Evolutionary conservation across 2,797 vertebrate genomes (phyloP).

Genomic region (Gymnothorax reevesii): DNA sequence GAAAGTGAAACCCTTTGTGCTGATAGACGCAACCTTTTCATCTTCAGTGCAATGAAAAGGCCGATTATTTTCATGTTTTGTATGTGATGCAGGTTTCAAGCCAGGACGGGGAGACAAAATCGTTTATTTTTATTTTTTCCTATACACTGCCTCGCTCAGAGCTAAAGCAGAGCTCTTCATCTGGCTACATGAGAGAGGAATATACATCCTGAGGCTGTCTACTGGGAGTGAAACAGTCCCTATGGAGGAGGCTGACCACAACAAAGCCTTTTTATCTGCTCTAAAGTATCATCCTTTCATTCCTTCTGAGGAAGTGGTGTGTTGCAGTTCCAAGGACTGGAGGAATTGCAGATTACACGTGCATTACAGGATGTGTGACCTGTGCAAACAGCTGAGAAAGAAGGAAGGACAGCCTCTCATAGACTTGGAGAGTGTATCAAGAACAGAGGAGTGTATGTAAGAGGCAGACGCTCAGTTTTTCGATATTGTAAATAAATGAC

Average conservation of each 20-base stretch:
- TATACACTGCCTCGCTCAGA: background rate
- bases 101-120: background rate
- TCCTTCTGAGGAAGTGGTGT: background rate
- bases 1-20: no score
- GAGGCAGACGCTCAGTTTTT: background rate
- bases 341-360: background rate
- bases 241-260: background rate
- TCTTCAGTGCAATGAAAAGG: no score
- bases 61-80: no score
- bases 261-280: slow-evolving; percentile 10
- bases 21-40: no score
- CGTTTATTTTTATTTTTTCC: background rate
- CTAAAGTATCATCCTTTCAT: background rate
- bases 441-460: background rate
- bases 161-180: background rate
- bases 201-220: background rate
- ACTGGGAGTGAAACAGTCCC: background rate
- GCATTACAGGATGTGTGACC: background rate
- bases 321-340: background rate
- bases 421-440: background rate
- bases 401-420: background rate
- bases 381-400: background rate
- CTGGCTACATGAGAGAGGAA: slow-evolving; percentile 2
- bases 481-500: background rate
- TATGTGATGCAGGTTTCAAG: background rate